These are phyloP conservation scores for Parauchenoglanis ngamensis DNA, from an alignment of 2,797 vertebrate genomes.

Conservation along the genomic window DNA sequence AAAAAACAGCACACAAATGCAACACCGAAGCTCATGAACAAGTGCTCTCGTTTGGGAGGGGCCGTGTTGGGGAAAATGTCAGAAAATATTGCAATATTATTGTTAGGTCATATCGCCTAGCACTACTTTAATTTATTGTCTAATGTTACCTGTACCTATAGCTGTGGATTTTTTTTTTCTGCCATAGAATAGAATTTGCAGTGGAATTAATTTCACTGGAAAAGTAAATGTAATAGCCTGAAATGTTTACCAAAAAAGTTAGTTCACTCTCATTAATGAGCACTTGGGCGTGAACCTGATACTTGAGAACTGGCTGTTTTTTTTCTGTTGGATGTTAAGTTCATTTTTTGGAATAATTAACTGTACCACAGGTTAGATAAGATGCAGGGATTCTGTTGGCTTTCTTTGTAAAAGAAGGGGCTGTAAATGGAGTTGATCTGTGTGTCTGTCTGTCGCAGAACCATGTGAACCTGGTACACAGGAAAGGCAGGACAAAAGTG, in stretches of 20 bases:
- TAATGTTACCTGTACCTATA: not conserved
- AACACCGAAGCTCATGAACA: too few relatives aligned
- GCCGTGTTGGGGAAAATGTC: too few relatives aligned
- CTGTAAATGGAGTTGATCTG: not conserved
- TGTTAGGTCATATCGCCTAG: too few relatives aligned
- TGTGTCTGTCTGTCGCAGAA: slow-evolving; percentile 70
- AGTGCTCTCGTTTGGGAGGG: too few relatives aligned
- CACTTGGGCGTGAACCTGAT: not conserved
- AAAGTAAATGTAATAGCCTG: not conserved
- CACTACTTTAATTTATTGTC: not conserved
- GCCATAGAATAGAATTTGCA: not conserved
- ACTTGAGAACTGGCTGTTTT: not conserved
- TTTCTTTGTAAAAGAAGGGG: not conserved
- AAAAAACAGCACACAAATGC: too few relatives aligned
- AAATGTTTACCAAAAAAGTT: not conserved
- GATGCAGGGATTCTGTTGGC: not conserved
- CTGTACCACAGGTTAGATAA: not conserved
- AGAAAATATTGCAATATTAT: too few relatives aligned
- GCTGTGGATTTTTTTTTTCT: not conserved
- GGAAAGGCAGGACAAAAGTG: slow-evolving; percentile 88
- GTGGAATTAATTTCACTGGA: not conserved
- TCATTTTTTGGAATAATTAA: not conserved
- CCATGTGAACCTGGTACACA: slow-evolving; percentile 88
- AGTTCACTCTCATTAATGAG: not conserved
- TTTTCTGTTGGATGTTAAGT: not conserved